Evolutionary conservation across 2,797 vertebrate genomes (phyloP).

Genomic region (Pogoniulus pusillus): DNA sequence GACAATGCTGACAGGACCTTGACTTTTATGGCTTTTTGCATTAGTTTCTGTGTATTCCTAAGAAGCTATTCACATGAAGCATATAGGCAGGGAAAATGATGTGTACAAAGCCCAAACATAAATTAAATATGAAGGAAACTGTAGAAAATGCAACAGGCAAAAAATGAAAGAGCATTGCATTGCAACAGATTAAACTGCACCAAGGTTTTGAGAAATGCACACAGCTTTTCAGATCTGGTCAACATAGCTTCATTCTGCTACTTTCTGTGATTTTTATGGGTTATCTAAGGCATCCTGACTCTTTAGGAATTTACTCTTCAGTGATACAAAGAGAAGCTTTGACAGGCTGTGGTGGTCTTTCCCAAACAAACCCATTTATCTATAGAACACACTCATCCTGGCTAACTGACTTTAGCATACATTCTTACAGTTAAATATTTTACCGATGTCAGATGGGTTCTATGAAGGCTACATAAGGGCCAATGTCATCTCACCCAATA

Average conservation of each 20-base stretch:
- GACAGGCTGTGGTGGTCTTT: background rate
- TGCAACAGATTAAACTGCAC: background rate
- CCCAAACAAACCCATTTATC: constrained; percentile 48
- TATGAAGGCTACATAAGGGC: background rate
- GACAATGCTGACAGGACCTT: background rate
- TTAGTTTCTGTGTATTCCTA: background rate
- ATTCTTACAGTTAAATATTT: constrained; percentile 64
- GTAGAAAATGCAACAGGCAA: background rate
- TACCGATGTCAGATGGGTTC: constrained; percentile 10
- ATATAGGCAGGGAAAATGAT: background rate
- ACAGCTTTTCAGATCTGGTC: background rate
- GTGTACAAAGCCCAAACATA: background rate
- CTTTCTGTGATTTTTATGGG: constrained; percentile 24
- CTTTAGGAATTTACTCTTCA: constrained; percentile 38
- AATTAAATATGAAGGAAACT: background rate
- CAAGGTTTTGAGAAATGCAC: background rate
- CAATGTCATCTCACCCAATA: background rate
- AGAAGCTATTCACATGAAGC: background rate
- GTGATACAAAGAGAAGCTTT: background rate
- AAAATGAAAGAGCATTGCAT: background rate
- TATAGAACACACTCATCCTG: constrained; percentile 25
- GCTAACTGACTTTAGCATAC: constrained; percentile 6
- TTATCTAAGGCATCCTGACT: constrained; percentile 36
- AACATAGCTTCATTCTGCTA: background rate
- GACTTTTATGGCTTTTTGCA: background rate